phyloP scores from a whole-genome alignment of 92 coral and sea anemone species.

The Porites lobata region DNA sequence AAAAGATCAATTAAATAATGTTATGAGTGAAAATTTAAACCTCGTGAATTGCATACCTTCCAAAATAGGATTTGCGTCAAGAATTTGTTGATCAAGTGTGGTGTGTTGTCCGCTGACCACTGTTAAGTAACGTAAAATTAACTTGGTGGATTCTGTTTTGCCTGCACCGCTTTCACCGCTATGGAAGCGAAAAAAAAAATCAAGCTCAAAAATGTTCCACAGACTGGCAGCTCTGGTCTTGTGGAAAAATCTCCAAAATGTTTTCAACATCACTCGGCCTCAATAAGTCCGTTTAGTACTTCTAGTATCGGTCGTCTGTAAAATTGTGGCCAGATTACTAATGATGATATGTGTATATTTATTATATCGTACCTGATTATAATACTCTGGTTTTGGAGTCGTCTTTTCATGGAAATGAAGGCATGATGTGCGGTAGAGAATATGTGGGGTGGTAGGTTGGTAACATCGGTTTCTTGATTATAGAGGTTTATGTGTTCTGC shows the following conservation, averaged over 20 bases:
- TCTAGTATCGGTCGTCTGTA: no score
- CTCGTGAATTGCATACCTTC: constrained; percentile 72
- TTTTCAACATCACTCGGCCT: no score
- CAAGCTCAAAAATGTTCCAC: no score
- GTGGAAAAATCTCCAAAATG: no score
- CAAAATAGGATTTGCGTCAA: constrained; percentile 93
- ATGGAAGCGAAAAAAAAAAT: neutral
- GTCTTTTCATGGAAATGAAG: constrained; percentile 86
- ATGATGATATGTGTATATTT: neutral
- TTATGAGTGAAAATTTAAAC: neutral
- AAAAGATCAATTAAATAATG: no score
- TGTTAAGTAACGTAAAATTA: constrained; percentile 90
- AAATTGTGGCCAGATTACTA: neutral
- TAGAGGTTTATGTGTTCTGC: constrained; percentile 69
- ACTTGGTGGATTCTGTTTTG: constrained; percentile 95
- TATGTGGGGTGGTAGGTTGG: constrained; percentile 87
- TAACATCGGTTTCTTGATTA: constrained; percentile 61
- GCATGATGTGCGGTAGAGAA: constrained; percentile 92
- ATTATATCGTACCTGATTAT: constrained; percentile 75
- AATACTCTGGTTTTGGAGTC: constrained; percentile 87
- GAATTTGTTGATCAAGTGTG: constrained; percentile 89
- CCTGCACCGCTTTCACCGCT: constrained; percentile 99
- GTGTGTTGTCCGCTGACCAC: constrained; percentile 94
- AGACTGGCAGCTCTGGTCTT: neutral
- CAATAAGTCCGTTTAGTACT: no score